phyloP scores from a whole-genome alignment of 2,113 vertebrate genomes.

The Cardinalis cardinalis region DNA sequence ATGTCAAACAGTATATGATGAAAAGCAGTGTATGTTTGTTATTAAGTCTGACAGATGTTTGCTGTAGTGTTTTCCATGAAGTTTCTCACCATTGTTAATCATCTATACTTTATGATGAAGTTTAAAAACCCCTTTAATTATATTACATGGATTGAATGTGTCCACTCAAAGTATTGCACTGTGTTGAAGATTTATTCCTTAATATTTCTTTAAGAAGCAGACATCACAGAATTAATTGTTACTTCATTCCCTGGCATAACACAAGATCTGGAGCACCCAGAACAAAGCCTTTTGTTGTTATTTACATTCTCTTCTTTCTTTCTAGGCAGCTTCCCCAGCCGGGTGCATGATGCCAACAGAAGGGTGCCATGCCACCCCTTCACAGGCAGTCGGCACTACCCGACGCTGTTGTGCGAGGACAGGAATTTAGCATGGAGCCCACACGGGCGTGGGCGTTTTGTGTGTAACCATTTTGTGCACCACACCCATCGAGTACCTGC shows the following conservation, averaged over 20 bases:
- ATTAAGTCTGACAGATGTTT: constrained; percentile 15
- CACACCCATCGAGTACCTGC: background rate
- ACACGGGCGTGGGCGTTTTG: accelerated
- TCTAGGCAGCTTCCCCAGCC: background rate
- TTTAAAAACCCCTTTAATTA: background rate
- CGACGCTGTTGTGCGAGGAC: background rate
- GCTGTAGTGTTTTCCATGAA: background rate
- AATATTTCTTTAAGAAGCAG: background rate
- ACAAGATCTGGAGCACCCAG: background rate
- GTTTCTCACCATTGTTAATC: background rate
- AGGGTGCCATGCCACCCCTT: background rate
- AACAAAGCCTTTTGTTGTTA: background rate
- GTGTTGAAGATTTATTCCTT: background rate
- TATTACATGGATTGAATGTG: background rate
- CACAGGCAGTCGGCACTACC: accelerated
- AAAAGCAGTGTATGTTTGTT: constrained; percentile 9
- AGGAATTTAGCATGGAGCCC: background rate
- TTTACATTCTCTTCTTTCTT: background rate
- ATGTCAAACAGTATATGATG: background rate
- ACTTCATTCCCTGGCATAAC: background rate
- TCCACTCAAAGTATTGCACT: background rate
- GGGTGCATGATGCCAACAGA: accelerated
- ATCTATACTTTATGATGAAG: background rate
- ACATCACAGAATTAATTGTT: background rate
- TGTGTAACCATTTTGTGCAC: background rate